Percentiles rank a stretch among this genome's conserved stretches.
These are phyloP conservation scores for Diplazon laetatorius DNA, from an alignment of 2,888 invertebrate genomes.

Conservation along the genomic window DNA sequence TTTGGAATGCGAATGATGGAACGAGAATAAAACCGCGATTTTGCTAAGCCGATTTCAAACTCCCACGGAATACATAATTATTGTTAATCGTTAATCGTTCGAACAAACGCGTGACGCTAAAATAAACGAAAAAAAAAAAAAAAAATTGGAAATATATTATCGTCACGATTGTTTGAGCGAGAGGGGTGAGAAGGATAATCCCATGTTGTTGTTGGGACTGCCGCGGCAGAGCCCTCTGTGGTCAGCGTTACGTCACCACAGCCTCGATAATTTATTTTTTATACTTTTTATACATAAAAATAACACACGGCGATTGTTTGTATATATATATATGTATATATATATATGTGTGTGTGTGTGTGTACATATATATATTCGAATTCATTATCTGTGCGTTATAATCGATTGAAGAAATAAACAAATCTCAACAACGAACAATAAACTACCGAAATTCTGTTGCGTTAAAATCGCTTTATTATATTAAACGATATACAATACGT, in stretches of 20 bases:
- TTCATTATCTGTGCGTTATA: slow-evolving; percentile 26
- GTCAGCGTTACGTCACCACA: slow-evolving; percentile 23
- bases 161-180: no score
- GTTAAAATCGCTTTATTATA: no score
- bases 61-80: no score
- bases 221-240: not conserved
- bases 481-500: no score
- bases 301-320: slow-evolving; percentile 15
- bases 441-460: no score
- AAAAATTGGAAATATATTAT: no score
- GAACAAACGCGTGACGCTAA: no score
- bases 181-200: not conserved
- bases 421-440: slow-evolving; percentile 24
- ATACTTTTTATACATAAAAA: slow-evolving; percentile 67
- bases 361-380: slow-evolving; percentile 18
- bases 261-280: slow-evolving; percentile 66
- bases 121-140: no score
- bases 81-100: no score
- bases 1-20: no score
- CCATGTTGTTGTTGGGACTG: slow-evolving; percentile 3
- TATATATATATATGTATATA: slow-evolving; percentile 55
- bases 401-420: slow-evolving; percentile 27
- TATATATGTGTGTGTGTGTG: slow-evolving; percentile 5
- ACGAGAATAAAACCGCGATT: no score
- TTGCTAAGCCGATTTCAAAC: no score